Conservation (phyloP, 2,113 vertebrate species). For the Aramus guarauna region DNA sequence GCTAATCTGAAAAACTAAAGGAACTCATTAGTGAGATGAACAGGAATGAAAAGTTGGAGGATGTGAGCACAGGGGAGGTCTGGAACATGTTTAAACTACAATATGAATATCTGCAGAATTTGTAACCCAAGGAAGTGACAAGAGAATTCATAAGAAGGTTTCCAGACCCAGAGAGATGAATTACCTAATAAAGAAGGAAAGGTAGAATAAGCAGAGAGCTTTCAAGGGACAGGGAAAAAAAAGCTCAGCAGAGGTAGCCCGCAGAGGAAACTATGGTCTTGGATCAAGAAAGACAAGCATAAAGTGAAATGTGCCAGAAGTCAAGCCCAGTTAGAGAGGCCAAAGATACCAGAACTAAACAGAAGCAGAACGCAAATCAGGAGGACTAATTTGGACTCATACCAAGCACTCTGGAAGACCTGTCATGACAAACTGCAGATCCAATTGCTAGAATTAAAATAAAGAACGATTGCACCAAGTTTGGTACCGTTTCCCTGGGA, state of each 20-base stretch:
- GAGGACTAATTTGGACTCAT: background rate
- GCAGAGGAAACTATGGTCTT: background rate
- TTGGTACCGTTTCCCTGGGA: background rate
- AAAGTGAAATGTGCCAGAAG: background rate
- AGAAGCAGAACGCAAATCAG: background rate
- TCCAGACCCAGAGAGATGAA: slow-evolving; percentile 37
- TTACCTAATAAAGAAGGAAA: slow-evolving; percentile 53
- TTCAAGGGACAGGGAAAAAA: background rate
- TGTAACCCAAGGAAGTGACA: slow-evolving; percentile 43
- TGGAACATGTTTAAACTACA: slow-evolving; percentile 45
- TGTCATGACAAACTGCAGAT: background rate
- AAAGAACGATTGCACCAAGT: background rate
- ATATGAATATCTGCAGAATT: slow-evolving; percentile 1
- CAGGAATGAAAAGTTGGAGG: background rate
- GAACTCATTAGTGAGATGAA: slow-evolving; percentile 22
- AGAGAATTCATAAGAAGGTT: slow-evolving; percentile 42
- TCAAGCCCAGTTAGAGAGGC: background rate
- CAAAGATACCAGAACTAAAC: slow-evolving; percentile 9
- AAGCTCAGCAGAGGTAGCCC: slow-evolving; percentile 1
- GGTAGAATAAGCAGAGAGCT: slow-evolving; percentile 14
- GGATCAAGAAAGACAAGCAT: background rate
- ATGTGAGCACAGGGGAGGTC: slow-evolving; percentile 10
- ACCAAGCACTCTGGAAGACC: background rate
- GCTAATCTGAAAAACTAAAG: slow-evolving; percentile 12
- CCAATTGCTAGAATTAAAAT: background rate